These are phyloP conservation scores for Oreochromis grahami DNA, from an alignment of 2,797 vertebrate genomes.

Conservation along the genomic window DNA sequence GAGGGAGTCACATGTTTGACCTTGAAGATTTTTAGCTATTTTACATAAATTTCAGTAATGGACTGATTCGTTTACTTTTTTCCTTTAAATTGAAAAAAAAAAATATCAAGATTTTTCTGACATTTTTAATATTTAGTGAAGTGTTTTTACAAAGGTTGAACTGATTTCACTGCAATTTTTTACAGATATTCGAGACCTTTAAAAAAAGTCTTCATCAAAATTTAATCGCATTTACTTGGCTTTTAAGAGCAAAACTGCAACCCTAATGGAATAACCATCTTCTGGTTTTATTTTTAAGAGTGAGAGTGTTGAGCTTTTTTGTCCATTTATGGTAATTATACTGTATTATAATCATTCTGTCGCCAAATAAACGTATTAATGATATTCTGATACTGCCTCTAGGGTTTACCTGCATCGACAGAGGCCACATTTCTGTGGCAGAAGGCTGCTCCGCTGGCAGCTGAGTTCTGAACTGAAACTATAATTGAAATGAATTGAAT, in stretches of 20 bases:
- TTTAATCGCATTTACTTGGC: not conserved
- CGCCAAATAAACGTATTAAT: not conserved
- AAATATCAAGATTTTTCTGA: not conserved
- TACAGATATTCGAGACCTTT: not conserved
- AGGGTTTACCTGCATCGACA: not conserved
- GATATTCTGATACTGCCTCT: not conserved
- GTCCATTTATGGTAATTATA: not conserved
- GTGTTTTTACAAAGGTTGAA: not conserved
- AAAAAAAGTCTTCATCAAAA: not conserved
- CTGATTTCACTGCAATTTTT: not conserved
- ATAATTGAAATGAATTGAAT: slow-evolving; percentile 44
- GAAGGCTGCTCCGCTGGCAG: not conserved
- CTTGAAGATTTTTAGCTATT: not conserved
- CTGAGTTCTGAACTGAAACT: not conserved
- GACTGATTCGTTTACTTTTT: not conserved
- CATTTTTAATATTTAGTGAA: not conserved
- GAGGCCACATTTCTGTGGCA: not conserved
- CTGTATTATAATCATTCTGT: not conserved
- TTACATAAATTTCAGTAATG: fast-evolving
- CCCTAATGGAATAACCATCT: not conserved
- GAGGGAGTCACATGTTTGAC: not conserved
- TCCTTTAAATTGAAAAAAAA: not conserved
- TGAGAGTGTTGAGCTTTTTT: not conserved
- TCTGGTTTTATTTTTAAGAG: not conserved
- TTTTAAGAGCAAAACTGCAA: not conserved